Evolutionary conservation across 2,113 vertebrate genomes (phyloP), one percentile per base, ranked within the genome.

Genomic region (Hucho hucho): DNA sequence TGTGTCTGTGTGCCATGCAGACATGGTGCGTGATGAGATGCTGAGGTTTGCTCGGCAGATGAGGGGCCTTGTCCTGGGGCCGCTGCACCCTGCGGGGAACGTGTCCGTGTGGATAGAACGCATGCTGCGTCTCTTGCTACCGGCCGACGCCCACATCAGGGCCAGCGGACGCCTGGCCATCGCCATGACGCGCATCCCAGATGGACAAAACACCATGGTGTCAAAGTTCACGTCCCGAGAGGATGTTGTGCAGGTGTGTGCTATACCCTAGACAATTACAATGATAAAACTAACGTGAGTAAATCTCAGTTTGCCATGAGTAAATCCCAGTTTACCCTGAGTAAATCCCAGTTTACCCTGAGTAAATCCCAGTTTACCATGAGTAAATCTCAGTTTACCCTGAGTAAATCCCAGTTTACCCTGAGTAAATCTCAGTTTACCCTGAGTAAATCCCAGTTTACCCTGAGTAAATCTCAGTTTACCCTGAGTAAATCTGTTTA

Each of bases 201-300:
- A 97, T 0, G 91, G 95, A 1, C 89, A 96, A 67, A 95, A 91
- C 0, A 86, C 93, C 1, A 79, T 96, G 29, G 91, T 92, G 47
- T 95, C 95, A 0, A 93, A 97, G 28, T 98, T 92, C 76, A 92
- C 81, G 1, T 96, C 95, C 0, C 96, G 93, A 56, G 94, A 97
- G n/a, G 96, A 98, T 20, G 92, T 98, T 53, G 87, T 97, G 0
- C 93, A 96, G 92, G 96, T 93, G 84, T 82, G 25, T 72, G 4
- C 26, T 6, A 25, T n/a, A 16, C 25, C 0, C 4, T 6, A 16
- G 65, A 25, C 63, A 14, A 13, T 66, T 13, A 29, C 14, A 4
- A 24, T 16, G 4, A 14, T 14, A 46, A 16, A 22, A 9, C 16
- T 16, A 7, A 37, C 37, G 25, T 26, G 25, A 26, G 25, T 26